phyloP scores from a whole-genome alignment of 2,113 vertebrate species.

The Psilopsiagon aurifrons region DNA sequence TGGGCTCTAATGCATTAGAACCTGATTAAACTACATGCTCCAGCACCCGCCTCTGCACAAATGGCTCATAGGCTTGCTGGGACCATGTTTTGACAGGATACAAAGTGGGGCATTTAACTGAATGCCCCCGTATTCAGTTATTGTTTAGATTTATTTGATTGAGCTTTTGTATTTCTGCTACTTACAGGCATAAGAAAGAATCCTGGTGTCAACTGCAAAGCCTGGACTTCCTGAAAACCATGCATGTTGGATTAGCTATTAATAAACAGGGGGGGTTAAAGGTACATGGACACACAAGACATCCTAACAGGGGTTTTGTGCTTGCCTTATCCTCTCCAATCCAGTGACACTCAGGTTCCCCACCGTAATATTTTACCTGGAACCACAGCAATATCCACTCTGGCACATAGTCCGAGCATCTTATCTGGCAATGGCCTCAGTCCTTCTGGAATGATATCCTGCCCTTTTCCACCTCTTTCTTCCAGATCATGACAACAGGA shows the following conservation, averaged over 20 bases:
- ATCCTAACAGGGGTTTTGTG: not conserved
- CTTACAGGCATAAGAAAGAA: not conserved
- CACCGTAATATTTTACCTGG: not conserved
- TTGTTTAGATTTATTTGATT: not conserved
- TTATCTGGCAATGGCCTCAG: not conserved
- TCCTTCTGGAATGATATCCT: not conserved
- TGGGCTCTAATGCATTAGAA: not conserved
- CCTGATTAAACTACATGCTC: not conserved
- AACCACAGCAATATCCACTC: not conserved
- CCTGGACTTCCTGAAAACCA: not conserved
- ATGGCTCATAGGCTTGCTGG: not conserved
- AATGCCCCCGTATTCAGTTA: not conserved
- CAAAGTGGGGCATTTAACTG: not conserved
- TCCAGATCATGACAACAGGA: not conserved
- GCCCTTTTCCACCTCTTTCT: not conserved
- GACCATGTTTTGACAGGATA: not conserved
- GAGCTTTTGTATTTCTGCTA: not conserved
- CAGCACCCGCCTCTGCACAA: not conserved
- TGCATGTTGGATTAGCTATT: not conserved
- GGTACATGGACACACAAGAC: not conserved
- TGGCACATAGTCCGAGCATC: not conserved
- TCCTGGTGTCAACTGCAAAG: too few relatives aligned
- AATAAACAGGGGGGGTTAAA: not conserved
- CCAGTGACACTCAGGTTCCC: not conserved
- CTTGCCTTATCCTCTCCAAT: not conserved